phyloP scores from a whole-genome alignment of 2,888 invertebrate species.

The Himalopsyche tibetana region DNA sequence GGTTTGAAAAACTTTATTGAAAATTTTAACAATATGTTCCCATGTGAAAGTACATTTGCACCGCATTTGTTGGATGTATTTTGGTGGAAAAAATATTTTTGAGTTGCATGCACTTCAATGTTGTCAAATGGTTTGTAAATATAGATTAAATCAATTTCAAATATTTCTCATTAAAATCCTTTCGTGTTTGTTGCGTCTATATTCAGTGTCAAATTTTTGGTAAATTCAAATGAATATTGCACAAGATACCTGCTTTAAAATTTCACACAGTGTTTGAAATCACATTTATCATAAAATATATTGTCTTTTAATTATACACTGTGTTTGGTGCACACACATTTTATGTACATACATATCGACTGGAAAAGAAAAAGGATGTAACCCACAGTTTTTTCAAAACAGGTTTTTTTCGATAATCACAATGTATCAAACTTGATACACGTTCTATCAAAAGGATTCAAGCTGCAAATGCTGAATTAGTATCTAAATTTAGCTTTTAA shows the following conservation, averaged over 20 bases:
- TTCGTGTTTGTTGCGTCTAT: background rate
- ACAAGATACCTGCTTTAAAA: background rate
- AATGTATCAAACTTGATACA: no score
- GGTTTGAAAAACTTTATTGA: no score
- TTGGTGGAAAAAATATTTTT: background rate
- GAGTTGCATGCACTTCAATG: background rate
- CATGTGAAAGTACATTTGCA: background rate
- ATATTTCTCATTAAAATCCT: background rate
- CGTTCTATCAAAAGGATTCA: no score
- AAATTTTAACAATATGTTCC: background rate
- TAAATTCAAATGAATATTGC: background rate
- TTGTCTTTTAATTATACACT: background rate
- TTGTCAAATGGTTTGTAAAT: conserved; percentile 8
- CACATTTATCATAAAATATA: background rate
- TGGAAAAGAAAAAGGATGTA: no score
- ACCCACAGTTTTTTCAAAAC: no score
- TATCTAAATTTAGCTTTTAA: no score
- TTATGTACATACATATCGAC: background rate
- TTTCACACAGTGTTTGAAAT: background rate
- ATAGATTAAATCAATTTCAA: background rate
- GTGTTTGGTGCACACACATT: background rate
- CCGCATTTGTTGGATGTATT: background rate
- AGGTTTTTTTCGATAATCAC: no score
- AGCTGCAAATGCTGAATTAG: no score
- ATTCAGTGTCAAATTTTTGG: background rate